A percentile compares a stretch with the other conserved stretches of the same genome.
phyloP scores from a whole-genome alignment of 2,888 invertebrate species.

The Apantesis nais region DNA sequence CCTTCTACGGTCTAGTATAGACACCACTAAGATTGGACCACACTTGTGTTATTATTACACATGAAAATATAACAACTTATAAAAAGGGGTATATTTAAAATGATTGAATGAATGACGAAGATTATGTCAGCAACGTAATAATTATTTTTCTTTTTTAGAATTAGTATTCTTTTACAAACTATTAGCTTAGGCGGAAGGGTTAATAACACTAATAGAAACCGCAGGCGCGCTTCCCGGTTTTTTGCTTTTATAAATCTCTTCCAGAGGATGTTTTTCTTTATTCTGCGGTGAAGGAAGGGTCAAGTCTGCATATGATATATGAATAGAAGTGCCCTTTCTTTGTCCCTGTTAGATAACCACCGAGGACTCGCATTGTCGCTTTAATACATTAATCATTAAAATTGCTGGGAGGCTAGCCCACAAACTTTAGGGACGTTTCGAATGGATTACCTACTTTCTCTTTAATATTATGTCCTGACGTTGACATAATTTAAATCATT shows the following conservation, averaged over 20 bases:
- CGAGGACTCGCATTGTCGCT: slow-evolving; percentile 71
- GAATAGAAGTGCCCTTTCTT: slow-evolving; percentile 76
- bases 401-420: slow-evolving; percentile 58
- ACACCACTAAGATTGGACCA: not conserved
- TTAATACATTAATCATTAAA: slow-evolving; percentile 73
- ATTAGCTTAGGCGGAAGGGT: not conserved
- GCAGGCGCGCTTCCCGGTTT: not conserved
- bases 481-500: slow-evolving; percentile 32
- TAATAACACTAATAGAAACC: not conserved
- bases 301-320: slow-evolving; percentile 80
- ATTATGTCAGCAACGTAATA: no score
- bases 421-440: slow-evolving; percentile 49
- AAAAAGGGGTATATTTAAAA: no score
- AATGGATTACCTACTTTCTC: slow-evolving; percentile 38
- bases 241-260: slow-evolving; percentile 18
- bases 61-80: not conserved
- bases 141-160: no score
- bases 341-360: slow-evolving; percentile 68
- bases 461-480: slow-evolving; percentile 28
- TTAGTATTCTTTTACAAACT: not conserved
- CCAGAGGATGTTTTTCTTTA: slow-evolving; percentile 28
- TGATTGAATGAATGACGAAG: no score
- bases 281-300: slow-evolving; percentile 68
- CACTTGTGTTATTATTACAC: not conserved
- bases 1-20: no score